Evolutionary conservation across 2,888 invertebrate genomes (phyloP).

Genomic region (Himalopsyche anomala): DNA sequence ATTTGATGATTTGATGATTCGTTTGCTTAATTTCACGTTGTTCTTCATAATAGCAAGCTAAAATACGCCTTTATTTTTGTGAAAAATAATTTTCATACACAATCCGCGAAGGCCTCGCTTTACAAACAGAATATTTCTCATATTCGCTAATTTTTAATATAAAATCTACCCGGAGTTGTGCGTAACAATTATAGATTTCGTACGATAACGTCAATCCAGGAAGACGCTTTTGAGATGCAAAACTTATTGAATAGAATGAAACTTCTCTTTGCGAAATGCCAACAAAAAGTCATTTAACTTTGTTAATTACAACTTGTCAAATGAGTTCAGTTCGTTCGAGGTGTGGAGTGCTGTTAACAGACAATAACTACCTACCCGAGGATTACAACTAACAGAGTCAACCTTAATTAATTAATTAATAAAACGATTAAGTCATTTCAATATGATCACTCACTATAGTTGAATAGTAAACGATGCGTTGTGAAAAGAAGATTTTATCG

Average conservation of each 20-base stretch:
- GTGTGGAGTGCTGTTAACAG: background rate
- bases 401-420: conserved; percentile 26
- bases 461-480: background rate
- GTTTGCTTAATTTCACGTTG: too few relatives aligned
- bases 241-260: background rate
- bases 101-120: too few relatives aligned
- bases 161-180: background rate
- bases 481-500: background rate
- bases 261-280: conserved; percentile 1
- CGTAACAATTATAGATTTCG: background rate
- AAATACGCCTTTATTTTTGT: too few relatives aligned
- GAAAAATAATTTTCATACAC: too few relatives aligned
- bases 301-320: conserved; percentile 26
- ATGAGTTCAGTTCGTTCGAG: background rate
- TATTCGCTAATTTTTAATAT: background rate
- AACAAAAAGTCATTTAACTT: conserved; percentile 30
- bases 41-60: too few relatives aligned
- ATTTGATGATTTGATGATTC: too few relatives aligned
- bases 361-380: conserved; percentile 10
- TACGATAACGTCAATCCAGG: background rate
- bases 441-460: background rate
- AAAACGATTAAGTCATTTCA: conserved; percentile 10
- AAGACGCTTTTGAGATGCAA: background rate
- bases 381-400: background rate
- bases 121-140: too few relatives aligned